These are phyloP conservation scores for Anagrus nilaparvatae DNA, from an alignment of 1,140 invertebrate species.

Conservation along the genomic window DNA sequence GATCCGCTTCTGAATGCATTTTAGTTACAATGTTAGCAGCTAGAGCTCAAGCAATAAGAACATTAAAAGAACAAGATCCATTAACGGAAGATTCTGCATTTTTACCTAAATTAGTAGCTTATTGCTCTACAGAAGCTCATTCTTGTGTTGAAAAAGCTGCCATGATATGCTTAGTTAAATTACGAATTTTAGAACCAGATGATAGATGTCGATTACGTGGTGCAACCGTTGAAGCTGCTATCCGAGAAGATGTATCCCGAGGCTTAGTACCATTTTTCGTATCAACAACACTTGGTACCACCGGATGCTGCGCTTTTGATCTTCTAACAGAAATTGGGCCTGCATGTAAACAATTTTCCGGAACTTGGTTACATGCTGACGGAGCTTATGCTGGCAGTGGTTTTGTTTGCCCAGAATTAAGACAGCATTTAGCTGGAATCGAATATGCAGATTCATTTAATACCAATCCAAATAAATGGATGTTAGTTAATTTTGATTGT, in stretches of 20 bases:
- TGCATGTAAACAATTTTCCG: conserved; percentile 51
- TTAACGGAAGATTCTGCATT: conserved; percentile 55
- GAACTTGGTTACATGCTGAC: conserved; percentile 64
- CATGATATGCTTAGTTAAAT: conserved; percentile 81
- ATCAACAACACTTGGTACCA: conserved; percentile 68
- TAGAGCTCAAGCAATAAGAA: conserved; percentile 59
- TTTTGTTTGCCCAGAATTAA: conserved; percentile 77
- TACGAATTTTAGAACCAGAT: conserved; percentile 80
- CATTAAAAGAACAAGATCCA: conserved; percentile 51
- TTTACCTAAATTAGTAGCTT: conserved; percentile 77
- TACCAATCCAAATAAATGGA: conserved; percentile 89
- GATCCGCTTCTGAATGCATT: conserved; percentile 81
- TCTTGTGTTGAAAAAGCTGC: conserved; percentile 91
- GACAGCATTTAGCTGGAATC: conserved; percentile 61
- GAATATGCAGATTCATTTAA: conserved; percentile 85
- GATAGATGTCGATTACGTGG: conserved; percentile 70
- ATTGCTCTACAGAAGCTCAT: conserved; percentile 73
- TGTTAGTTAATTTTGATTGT: conserved; percentile 84
- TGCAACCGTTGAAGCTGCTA: conserved; percentile 54
- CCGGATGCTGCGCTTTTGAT: conserved; percentile 74
- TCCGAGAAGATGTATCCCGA: conserved; percentile 65
- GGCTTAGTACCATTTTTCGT: conserved; percentile 84
- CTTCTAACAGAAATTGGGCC: conserved; percentile 72
- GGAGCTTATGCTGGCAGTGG: conserved; percentile 76
- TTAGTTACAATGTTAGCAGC: conserved; percentile 75